Conservation (phyloP, 2,888 invertebrate species). For the Didymodactylos carnosus region DNA sequence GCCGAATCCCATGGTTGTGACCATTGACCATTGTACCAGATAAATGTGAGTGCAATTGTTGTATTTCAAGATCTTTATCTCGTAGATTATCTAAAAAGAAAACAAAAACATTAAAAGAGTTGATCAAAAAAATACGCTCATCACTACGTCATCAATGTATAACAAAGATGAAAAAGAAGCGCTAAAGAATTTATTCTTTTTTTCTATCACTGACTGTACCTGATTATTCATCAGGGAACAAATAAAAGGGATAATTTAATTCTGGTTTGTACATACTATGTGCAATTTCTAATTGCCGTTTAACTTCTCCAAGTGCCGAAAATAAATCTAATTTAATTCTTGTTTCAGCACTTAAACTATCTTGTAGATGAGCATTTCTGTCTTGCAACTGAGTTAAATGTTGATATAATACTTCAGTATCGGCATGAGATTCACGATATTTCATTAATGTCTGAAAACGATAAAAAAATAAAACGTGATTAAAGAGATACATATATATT, state of each 20-base stretch:
- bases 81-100: not conserved
- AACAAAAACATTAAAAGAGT: not conserved
- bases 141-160: no score
- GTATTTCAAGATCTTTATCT: not conserved
- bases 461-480: not conserved
- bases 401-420: constrained; percentile 54
- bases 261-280: constrained; percentile 25
- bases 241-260: no score
- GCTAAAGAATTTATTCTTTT: no score
- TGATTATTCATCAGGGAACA: no score
- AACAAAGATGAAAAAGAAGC: no score
- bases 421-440: constrained; percentile 42
- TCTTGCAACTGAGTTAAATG: constrained; percentile 65
- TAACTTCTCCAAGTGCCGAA: constrained; percentile 82
- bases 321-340: constrained; percentile 90
- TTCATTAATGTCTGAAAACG: constrained; percentile 37
- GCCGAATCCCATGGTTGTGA: no score
- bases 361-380: constrained; percentile 72
- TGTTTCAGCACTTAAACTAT: constrained; percentile 81
- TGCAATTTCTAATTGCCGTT: constrained; percentile 60
- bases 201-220: no score
- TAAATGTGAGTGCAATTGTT: no score
- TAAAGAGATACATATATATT: not conserved
- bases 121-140: no score
- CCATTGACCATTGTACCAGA: no score